phyloP scores from a whole-genome alignment of 1,140 invertebrate species.

The Amyelois transitella region DNA sequence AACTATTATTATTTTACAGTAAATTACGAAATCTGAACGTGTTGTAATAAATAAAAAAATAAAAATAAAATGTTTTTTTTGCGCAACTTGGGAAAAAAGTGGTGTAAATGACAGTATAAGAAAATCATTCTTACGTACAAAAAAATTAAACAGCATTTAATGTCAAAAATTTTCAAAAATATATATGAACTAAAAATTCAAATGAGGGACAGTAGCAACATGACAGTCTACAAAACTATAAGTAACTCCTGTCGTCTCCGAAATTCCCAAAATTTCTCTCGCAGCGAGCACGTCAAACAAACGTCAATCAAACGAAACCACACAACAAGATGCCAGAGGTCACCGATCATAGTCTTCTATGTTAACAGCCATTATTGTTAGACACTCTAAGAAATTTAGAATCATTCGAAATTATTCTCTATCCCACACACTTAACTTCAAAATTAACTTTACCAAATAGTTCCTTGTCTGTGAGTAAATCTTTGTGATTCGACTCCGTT shows the following conservation, averaged over 20 bases:
- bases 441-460: conserved; percentile 18
- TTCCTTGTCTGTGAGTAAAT: conserved; percentile 6
- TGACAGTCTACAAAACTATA: neutral
- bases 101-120: too few relatives aligned
- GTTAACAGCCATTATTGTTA: conserved; percentile 16
- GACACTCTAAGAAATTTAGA: conserved; percentile 13
- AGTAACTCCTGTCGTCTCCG: conserved; percentile 15
- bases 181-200: neutral
- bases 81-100: too few relatives aligned
- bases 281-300: conserved; percentile 46
- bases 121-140: too few relatives aligned
- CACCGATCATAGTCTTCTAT: conserved; percentile 47
- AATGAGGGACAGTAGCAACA: neutral
- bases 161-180: neutral
- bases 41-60: too few relatives aligned
- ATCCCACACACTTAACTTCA: conserved; percentile 15
- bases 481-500: conserved; percentile 22
- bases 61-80: too few relatives aligned
- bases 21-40: too few relatives aligned
- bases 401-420: conserved; percentile 21
- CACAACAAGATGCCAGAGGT: conserved; percentile 59
- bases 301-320: conserved; percentile 58
- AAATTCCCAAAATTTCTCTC: conserved; percentile 54
- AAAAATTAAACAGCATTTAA: too few relatives aligned
- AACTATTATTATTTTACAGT: too few relatives aligned